Evolutionary conservation across 1,140 invertebrate genomes (phyloP).

Genomic region (Anoplophora glabripennis): DNA sequence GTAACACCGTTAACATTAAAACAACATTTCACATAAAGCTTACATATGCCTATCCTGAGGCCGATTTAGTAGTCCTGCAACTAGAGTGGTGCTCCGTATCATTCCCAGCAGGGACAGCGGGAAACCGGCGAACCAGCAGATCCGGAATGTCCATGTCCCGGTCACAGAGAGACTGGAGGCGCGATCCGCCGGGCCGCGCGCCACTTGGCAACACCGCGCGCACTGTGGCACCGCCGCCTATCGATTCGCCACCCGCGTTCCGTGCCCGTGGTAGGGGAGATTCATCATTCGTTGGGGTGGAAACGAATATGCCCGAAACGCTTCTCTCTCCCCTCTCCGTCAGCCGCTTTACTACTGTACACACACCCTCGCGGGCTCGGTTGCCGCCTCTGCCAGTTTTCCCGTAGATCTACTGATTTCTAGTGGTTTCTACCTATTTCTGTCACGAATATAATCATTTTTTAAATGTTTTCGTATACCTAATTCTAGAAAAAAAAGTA

Average conservation of each 20-base stretch:
- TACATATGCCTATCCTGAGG: slow-evolving; percentile 16
- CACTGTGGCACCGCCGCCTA: background rate
- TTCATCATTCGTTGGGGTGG: slow-evolving; percentile 19
- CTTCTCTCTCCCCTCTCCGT: background rate
- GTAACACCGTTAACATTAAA: slow-evolving; percentile 7
- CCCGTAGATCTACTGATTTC: too few relatives aligned
- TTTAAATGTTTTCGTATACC: too few relatives aligned
- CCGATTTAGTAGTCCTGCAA: slow-evolving; percentile 1
- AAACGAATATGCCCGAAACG: slow-evolving; percentile 9
- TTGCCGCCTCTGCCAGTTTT: too few relatives aligned
- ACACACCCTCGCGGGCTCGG: too few relatives aligned
- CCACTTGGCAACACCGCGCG: slow-evolving; percentile 10
- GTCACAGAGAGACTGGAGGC: slow-evolving; percentile 16
- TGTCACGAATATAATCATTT: too few relatives aligned
- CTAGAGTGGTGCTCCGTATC: slow-evolving; percentile 1
- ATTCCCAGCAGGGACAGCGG: background rate
- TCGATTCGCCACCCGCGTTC: slow-evolving; percentile 18
- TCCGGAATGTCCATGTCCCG: slow-evolving; percentile 6
- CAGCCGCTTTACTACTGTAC: background rate
- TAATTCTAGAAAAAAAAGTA: too few relatives aligned
- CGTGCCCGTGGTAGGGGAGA: slow-evolving; percentile 12
- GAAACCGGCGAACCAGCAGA: background rate
- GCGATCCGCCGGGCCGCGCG: slow-evolving; percentile 1
- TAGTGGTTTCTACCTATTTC: too few relatives aligned
- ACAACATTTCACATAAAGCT: slow-evolving; percentile 15